Evolutionary conservation across 2,888 invertebrate genomes (phyloP), one percentile per base, ranked within the genome.

Genomic region (Tenthredo notha): DNA sequence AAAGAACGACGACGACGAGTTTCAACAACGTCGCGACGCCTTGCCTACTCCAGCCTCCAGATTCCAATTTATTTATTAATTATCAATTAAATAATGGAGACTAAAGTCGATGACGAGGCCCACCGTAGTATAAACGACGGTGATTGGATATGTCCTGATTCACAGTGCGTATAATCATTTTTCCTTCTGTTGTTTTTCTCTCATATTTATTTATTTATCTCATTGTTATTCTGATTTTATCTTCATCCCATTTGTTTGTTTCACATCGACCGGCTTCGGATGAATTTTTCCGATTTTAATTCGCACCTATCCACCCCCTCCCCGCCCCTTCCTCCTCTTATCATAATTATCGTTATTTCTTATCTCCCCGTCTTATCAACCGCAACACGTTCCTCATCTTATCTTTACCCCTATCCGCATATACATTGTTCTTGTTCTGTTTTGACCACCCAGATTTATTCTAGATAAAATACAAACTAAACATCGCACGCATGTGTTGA

Each of bases 91-190:
- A 86, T 89, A 87, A 92, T 92, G 92, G 92, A 92, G 85, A 89
- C 86, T 87, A 92, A 92, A 88, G 89, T 90, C 78, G 92, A 92
- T 65, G 93, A 93, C 70, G 93, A 93, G 47, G 90, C 86, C 86
- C 90, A 90, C 85, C 91, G 92, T 78, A 90, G 89, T 85, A 87
- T 91, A 88, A 93, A 93, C 87, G 93, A 93, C 86, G 93, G 93
- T 83, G 93, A 93, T 87, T 93, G 93, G 93, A 90, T 93, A 85
- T 93, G 93, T 86, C 90, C 90, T 47, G 93, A 93, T 87, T 90
- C 92, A 70, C 92, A 93, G 93, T 93, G 88, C 80, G 92, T 91
- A 72, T 58, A 33, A 33, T 33, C 29, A 33, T 33, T 29, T 54
- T 54, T 84, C 72, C 58, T 58, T 70, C 21, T 84, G 40, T 37